Evolutionary conservation across 2,888 invertebrate species (phyloP).

Genomic region (Hirtodrosophila duncani): DNA sequence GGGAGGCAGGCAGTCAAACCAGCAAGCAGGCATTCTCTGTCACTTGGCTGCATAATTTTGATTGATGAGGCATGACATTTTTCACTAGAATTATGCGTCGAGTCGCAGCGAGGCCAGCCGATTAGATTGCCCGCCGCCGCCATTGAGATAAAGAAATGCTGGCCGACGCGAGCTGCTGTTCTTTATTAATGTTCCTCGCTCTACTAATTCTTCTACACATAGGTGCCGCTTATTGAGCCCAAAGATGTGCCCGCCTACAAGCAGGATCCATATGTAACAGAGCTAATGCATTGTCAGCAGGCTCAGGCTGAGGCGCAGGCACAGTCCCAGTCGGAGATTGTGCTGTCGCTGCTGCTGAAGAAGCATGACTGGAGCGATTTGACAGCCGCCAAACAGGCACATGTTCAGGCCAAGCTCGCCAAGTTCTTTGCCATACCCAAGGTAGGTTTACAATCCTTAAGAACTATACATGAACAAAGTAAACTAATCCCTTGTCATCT

Average conservation of each 20-base stretch:
- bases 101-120: constrained; percentile 2
- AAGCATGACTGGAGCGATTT: constrained; percentile 75
- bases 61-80: constrained; percentile 59
- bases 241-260: constrained; percentile 70
- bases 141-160: constrained; percentile 3
- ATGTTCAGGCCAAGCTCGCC: constrained; percentile 76
- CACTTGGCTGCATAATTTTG: constrained; percentile 56
- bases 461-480: background rate
- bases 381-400: constrained; percentile 69
- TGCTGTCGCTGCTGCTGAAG: constrained; percentile 76
- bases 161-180: constrained; percentile 9
- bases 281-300: constrained; percentile 72
- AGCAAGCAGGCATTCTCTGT: too few relatives aligned
- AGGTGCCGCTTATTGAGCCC: constrained; percentile 74
- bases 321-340: constrained; percentile 73
- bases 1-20: too few relatives aligned
- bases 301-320: constrained; percentile 70
- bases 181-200: constrained; percentile 16
- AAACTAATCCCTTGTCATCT: background rate
- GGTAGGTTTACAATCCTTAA: constrained; percentile 46
- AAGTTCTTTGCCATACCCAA: constrained; percentile 78
- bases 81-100: constrained; percentile 41
- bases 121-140: constrained; percentile 18
- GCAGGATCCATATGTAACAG: constrained; percentile 71
- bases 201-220: constrained; percentile 28